phyloP scores from a whole-genome alignment of 2,888 invertebrate species.

The Coenonympha arcania region DNA sequence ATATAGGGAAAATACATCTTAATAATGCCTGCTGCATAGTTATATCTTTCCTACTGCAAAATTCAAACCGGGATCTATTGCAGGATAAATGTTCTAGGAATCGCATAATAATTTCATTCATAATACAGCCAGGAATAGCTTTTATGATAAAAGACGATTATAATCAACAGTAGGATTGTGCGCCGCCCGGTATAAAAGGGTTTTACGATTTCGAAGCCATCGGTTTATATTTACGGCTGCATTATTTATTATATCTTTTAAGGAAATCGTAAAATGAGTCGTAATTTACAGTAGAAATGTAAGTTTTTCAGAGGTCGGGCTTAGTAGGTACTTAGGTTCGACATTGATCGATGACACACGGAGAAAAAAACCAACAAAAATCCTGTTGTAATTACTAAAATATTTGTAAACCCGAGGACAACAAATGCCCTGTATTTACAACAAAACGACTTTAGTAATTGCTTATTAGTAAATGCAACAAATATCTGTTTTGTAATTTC shows the following conservation, averaged over 20 bases:
- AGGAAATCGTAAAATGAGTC: slow-evolving; percentile 44
- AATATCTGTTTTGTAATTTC: no score
- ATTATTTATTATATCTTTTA: slow-evolving; percentile 48
- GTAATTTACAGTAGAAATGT: slow-evolving; percentile 33
- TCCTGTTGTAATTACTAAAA: no score
- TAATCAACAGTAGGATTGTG: slow-evolving; percentile 28
- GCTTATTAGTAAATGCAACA: no score
- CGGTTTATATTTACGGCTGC: slow-evolving; percentile 32
- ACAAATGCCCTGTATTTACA: no score
- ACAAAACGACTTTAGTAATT: no score
- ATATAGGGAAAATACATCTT: no score
- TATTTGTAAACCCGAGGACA: no score
- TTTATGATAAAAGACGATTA: slow-evolving; percentile 31
- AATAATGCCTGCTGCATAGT: no score
- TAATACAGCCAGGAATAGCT: slow-evolving; percentile 22
- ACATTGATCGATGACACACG: slow-evolving; percentile 1
- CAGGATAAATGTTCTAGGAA: slow-evolving; percentile 1
- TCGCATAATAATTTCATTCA: slow-evolving; percentile 8
- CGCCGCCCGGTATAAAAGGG: slow-evolving; percentile 27
- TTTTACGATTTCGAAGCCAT: slow-evolving; percentile 46
- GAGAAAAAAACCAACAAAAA: no score
- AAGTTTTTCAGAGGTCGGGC: slow-evolving; percentile 8
- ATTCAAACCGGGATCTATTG: background rate
- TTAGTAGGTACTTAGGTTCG: background rate
- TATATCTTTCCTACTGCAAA: no score